phyloP scores from a whole-genome alignment of 2,888 invertebrate species.

The Andrena bucephala region DNA sequence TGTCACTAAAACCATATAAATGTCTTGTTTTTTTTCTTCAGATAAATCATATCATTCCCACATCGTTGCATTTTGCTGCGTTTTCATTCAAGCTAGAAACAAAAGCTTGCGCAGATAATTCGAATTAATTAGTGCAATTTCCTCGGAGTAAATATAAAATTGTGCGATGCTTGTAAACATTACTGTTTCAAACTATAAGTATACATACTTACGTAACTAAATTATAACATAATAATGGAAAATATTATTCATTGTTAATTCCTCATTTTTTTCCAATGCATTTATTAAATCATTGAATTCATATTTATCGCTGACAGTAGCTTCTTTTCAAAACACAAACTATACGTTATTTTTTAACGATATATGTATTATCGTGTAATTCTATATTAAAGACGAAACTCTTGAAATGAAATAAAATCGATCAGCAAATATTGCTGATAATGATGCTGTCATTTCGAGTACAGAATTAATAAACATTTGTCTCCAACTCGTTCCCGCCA shows the following conservation, averaged over 20 bases:
- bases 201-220: too few relatives aligned
- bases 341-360: too few relatives aligned
- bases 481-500: conserved; percentile 31
- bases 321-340: too few relatives aligned
- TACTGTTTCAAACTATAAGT: too few relatives aligned
- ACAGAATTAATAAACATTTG: not conserved
- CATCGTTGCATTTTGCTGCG: not conserved
- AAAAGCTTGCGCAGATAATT: not conserved
- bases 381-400: not conserved
- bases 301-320: too few relatives aligned
- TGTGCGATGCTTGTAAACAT: too few relatives aligned
- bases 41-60: not conserved
- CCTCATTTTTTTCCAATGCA: too few relatives aligned
- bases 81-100: not conserved
- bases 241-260: too few relatives aligned
- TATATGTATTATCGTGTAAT: too few relatives aligned
- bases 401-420: not conserved
- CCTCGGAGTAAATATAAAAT: not conserved
- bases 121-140: not conserved
- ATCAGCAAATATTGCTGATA: not conserved
- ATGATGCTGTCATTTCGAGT: not conserved
- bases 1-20: conserved; percentile 23
- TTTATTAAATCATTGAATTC: too few relatives aligned
- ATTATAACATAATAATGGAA: too few relatives aligned
- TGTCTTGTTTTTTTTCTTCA: conserved; percentile 5